Base-by-base conservation (phyloP, 1,140 invertebrate genomes). In the Anthonomus grandis region DNA sequence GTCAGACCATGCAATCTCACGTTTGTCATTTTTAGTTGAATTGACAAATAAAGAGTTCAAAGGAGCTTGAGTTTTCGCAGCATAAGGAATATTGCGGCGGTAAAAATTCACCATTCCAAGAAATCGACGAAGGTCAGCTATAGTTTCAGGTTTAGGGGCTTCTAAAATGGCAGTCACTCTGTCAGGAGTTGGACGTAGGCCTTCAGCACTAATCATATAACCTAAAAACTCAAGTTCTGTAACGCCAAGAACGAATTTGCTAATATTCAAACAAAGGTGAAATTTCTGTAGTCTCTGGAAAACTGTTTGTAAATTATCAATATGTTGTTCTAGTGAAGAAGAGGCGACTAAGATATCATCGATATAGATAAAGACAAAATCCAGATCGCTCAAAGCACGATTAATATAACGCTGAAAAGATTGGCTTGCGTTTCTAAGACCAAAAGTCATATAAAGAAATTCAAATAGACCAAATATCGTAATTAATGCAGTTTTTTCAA, bases 331-430 rank as follows among this genome's bases (percentile, higher is more conserved):
- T 6, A 39, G 13, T 22, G 62, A 31, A 13, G 45, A 55, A 0
- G 69, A 75, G 17, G 42, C 42, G 9, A 45, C 15, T 9, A 45
- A 22, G 9, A 45, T 45, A 22, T 45, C 42, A 38, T 71, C 64
- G 8, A 70, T 60, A 51, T 66, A 72, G 3, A 37, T 8, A 38
- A 62, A 70, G 13, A 12, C 17, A 57, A 62, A 70, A 8, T 42
- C 17, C 22, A 48, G 12, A 21, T 49, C 31, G n/a, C n/a, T n/a
- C n/a, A n/a, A n/a, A n/a, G n/a, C n/a, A n/a, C n/a, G n/a, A n/a
- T n/a, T n/a, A n/a, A n/a, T n/a, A n/a, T n/a, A n/a, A n/a, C n/a
- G n/a, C n/a, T n/a, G n/a, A n/a, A n/a, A n/a, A n/a, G n/a, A n/a
- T n/a, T n/a, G n/a, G n/a, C n/a, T n/a, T n/a, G n/a, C n/a, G n/a